Base-by-base conservation (phyloP, 2,888 invertebrate genomes). In the Colostygia pectinataria region DNA sequence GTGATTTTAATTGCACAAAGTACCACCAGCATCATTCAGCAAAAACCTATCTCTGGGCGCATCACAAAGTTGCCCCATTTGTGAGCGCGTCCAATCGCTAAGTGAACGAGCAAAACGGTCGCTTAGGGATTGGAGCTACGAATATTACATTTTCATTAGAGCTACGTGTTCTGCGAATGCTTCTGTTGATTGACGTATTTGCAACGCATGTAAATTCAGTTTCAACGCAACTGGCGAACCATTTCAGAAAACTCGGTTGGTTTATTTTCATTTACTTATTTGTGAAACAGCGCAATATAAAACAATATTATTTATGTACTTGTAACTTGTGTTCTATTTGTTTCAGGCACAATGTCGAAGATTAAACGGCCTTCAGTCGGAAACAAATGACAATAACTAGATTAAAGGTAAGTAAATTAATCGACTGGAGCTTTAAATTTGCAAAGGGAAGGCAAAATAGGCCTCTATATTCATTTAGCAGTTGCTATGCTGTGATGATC, bases 311-410 rank as follows among this genome's bases (percentile, higher is more conserved):
- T n/a, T n/a, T n/a, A n/a, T n/a, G n/a, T n/a, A n/a, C n/a, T n/a
- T n/a, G n/a, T 33, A 25, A 32, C 18, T 6, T 3, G 9, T 32
- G 2, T 10, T 25, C 61, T 49, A 18, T 60, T 83, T 83, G 82
- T 85, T 84, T 31, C 88, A 89, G 88, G 73, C 74, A 81, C 69
- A 70, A 89, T 89, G 88, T 80, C 80, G 77, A 74, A 80, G 69
- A 66, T 64, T 72, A 79, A 74, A 77, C 77, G 76, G 70, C 78
- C 66, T 48, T 66, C 78, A 69, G 74, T 77, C 65, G 70, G 74
- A 77, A 75, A 75, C 83, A 88, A 85, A 88, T 88, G 88, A 88
- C 89, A 89, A 88, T 87, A 88, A 87, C 83, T 87, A 85, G 83
- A 83, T 59, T 80, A 86, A 84, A 87, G 88, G 88, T 89, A 75